Evolutionary conservation across 2,797 vertebrate species (phyloP).

Genomic region (Malurus leucopterus): DNA sequence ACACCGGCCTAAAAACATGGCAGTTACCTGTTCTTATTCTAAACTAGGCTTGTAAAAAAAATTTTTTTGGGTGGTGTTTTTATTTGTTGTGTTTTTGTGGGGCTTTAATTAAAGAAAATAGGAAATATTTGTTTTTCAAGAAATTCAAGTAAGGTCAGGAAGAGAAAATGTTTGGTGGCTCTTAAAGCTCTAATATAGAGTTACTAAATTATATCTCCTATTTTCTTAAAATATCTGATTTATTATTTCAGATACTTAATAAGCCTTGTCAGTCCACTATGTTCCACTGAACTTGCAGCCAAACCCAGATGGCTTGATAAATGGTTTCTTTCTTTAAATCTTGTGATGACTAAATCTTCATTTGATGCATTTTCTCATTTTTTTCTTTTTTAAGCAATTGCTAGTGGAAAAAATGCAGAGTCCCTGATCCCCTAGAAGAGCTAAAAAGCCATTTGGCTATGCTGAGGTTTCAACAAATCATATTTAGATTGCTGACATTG

Average conservation of each 20-base stretch:
- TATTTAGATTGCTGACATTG: conserved; percentile 26
- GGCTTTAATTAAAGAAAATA: neutral
- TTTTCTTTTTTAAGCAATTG: neutral
- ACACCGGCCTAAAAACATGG: neutral
- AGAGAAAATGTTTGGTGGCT: neutral
- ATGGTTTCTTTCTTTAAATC: conserved; percentile 11
- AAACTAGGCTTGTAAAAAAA: neutral
- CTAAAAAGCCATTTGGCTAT: neutral
- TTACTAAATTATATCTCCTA: neutral
- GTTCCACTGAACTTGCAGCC: conserved; percentile 1
- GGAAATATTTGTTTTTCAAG: neutral
- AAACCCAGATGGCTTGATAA: neutral
- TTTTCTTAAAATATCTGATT: neutral
- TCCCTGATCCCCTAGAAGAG: neutral
- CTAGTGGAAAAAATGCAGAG: neutral
- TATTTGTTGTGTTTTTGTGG: neutral
- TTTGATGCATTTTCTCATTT: neutral
- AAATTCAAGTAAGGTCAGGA: neutral
- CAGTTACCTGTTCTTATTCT: neutral
- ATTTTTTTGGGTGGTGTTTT: neutral
- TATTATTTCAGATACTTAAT: neutral
- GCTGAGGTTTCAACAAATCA: conserved; percentile 19
- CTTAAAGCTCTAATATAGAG: neutral
- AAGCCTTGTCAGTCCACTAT: neutral
- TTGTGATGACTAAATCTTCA: neutral